Evolutionary conservation across 2,888 invertebrate genomes (phyloP).

Genomic region (Drosophila glabriapex): DNA sequence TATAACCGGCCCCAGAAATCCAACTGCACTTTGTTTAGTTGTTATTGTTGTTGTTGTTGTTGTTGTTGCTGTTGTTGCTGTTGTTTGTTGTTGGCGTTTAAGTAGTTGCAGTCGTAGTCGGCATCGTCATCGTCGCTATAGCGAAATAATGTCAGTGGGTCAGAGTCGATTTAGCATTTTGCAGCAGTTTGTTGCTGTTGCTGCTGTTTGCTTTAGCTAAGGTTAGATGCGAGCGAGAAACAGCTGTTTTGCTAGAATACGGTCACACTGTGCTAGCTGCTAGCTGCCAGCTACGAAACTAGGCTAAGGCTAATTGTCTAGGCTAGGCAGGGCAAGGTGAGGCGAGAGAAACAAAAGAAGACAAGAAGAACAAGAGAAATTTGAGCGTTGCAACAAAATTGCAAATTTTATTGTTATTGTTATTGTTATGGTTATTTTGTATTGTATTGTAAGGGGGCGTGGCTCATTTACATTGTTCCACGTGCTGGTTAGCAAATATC

Average conservation of each 20-base stretch:
- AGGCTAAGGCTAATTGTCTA: slow-evolving; percentile 54
- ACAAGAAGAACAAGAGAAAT: slow-evolving; percentile 5
- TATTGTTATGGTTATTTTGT: background rate
- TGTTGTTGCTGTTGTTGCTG: background rate
- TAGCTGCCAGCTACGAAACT: slow-evolving; percentile 33
- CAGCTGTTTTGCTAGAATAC: slow-evolving; percentile 61
- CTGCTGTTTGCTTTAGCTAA: slow-evolving; percentile 41
- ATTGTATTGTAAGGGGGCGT: background rate
- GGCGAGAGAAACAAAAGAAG: background rate
- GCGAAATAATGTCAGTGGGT: slow-evolving; percentile 85
- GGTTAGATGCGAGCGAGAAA: slow-evolving; percentile 57
- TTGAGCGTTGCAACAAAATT: slow-evolving; percentile 22
- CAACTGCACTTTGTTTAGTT: slow-evolving; percentile 65
- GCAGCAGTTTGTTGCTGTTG: slow-evolving; percentile 38
- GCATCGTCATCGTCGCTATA: slow-evolving; percentile 34
- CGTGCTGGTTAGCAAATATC: slow-evolving; percentile 23
- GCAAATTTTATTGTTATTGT: slow-evolving; percentile 14
- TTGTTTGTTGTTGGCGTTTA: slow-evolving; percentile 25
- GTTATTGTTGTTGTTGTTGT: slow-evolving; percentile 5
- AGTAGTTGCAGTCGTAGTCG: slow-evolving; percentile 33
- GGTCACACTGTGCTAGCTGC: slow-evolving; percentile 42
- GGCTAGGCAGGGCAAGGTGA: background rate
- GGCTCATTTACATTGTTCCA: slow-evolving; percentile 47
- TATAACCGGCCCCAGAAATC: slow-evolving; percentile 57
- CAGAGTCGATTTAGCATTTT: slow-evolving; percentile 83